phyloP scores from a whole-genome alignment of 1,140 invertebrate genomes.

The Glossosoma conforme region DNA sequence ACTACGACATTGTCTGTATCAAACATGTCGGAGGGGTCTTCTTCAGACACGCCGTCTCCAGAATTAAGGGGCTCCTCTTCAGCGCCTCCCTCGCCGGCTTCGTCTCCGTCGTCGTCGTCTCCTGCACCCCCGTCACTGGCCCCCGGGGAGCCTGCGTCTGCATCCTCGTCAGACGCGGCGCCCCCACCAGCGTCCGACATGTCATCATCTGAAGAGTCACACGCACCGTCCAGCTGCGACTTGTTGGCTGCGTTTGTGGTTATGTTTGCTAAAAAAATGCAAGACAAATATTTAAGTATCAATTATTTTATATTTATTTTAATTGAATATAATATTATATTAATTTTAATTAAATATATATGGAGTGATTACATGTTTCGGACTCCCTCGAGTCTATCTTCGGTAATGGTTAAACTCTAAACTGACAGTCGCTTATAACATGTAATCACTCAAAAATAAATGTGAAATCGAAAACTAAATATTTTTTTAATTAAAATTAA shows the following conservation, averaged over 20 bases:
- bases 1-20: slow-evolving; percentile 99
- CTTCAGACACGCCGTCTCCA: slow-evolving; percentile 94
- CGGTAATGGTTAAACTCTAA: no score
- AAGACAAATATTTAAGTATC: neutral
- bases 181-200: slow-evolving; percentile 61
- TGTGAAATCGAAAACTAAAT: no score
- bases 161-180: slow-evolving; percentile 69
- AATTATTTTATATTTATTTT: no score
- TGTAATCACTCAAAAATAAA: no score
- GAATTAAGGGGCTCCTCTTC: slow-evolving; percentile 93
- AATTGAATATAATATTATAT: no score
- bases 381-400: no score
- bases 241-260: slow-evolving; percentile 15
- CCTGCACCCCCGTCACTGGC: slow-evolving; percentile 71
- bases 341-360: no score
- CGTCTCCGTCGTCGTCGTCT: slow-evolving; percentile 71
- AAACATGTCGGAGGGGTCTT: slow-evolving; percentile 91
- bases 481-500: no score
- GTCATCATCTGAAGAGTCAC: slow-evolving; percentile 47
- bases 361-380: no score
- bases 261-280: neutral
- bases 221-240: slow-evolving; percentile 27
- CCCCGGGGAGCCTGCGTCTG: slow-evolving; percentile 62
- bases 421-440: no score
- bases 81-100: slow-evolving; percentile 65